Conservation (phyloP, 2,113 vertebrate species). For the Gallinago jamesoni region DNA sequence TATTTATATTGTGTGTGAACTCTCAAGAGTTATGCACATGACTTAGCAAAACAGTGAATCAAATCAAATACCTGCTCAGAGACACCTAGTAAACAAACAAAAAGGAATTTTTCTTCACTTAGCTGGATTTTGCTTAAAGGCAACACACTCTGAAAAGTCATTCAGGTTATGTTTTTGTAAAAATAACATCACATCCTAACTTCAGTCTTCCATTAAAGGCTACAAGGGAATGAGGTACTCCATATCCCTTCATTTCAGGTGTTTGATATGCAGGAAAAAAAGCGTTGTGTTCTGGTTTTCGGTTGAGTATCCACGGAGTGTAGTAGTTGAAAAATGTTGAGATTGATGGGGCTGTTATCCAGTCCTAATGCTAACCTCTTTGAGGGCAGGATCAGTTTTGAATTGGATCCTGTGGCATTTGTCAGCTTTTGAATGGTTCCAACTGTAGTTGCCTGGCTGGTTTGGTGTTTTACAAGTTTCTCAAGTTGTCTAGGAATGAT, state of each 20-base stretch:
- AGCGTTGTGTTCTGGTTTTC: neutral
- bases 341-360: neutral
- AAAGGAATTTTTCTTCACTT: neutral
- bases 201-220: neutral
- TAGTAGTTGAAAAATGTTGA: neutral
- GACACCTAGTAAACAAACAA: neutral
- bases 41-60: neutral
- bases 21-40: neutral
- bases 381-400: neutral
- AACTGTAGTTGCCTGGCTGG: rapidly evolving
- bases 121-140: neutral
- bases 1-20: neutral
- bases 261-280: neutral
- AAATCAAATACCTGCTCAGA: neutral
- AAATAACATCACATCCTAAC: neutral
- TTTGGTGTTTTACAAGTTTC: neutral
- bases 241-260: neutral
- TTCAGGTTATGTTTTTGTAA: neutral
- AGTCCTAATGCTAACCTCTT: neutral
- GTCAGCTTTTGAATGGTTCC: neutral
- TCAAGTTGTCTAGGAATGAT: neutral
- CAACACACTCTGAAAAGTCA: neutral
- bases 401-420: neutral
- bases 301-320: neutral
- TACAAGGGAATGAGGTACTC: neutral